phyloP scores from a whole-genome alignment of 2,113 vertebrate genomes.

The Colaptes auratus region DNA sequence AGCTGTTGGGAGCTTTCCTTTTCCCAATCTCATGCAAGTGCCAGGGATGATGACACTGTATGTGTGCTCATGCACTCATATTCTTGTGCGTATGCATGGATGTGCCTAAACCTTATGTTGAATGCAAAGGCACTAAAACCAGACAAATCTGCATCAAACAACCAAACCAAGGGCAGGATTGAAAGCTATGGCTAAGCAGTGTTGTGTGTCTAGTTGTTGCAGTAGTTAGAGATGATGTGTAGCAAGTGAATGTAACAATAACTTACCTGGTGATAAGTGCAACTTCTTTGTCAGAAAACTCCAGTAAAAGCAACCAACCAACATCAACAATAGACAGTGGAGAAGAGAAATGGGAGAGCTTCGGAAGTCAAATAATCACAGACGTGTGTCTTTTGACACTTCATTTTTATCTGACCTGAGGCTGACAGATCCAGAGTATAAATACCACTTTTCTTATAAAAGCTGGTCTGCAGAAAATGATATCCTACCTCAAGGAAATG shows the following conservation, averaged over 20 bases:
- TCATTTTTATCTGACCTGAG: slow-evolving; percentile 57
- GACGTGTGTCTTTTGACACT: slow-evolving; percentile 34
- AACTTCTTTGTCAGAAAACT: background rate
- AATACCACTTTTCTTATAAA: slow-evolving; percentile 54
- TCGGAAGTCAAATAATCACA: slow-evolving; percentile 29
- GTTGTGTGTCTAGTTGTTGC: background rate
- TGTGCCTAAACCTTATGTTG: background rate
- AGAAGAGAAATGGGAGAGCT: slow-evolving; percentile 4
- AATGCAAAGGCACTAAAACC: background rate
- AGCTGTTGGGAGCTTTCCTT: background rate
- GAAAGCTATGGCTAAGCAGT: background rate
- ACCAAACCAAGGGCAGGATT: background rate
- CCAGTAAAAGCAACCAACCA: background rate
- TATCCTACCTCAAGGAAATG: slow-evolving; percentile 46
- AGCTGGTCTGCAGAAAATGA: slow-evolving; percentile 24
- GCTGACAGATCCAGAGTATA: slow-evolving; percentile 47
- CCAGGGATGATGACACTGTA: background rate
- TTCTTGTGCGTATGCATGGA: background rate
- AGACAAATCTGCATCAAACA: background rate
- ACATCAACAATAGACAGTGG: background rate
- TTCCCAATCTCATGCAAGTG: background rate
- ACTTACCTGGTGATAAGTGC: background rate
- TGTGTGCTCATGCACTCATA: fast-evolving
- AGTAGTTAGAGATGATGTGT: background rate
- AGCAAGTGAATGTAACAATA: background rate